Evolutionary conservation across 2,113 vertebrate genomes (phyloP).

Genomic region (Cyanoliseus patagonus): DNA sequence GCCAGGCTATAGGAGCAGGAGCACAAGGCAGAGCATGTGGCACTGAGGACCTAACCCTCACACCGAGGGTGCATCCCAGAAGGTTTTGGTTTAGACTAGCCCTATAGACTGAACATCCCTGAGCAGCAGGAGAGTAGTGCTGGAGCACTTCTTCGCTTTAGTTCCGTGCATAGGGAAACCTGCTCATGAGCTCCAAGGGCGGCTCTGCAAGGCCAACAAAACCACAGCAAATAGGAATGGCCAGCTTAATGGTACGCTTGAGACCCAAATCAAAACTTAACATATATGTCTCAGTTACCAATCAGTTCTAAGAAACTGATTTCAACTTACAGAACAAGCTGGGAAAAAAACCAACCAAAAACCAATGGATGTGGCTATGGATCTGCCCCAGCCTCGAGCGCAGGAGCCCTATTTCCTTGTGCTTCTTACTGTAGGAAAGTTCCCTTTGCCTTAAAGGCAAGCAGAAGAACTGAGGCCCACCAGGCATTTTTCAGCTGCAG

Average conservation of each 20-base stretch:
- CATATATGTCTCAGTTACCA: rapidly evolving
- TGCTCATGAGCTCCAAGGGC: neutral
- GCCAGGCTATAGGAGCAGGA: neutral
- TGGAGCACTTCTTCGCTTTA: neutral
- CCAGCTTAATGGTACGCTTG: neutral
- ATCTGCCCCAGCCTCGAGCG: neutral
- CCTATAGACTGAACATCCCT: too few relatives aligned
- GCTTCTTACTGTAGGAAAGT: neutral
- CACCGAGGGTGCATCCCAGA: neutral
- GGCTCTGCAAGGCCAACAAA: neutral
- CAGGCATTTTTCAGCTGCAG: rapidly evolving
- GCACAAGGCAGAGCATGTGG: neutral
- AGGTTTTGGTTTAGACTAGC: neutral
- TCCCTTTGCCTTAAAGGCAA: neutral
- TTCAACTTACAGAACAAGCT: neutral
- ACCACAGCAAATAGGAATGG: rapidly evolving
- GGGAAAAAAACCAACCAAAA: neutral
- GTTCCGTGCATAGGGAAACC: rapidly evolving
- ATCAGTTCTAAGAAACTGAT: neutral
- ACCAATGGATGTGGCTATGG: rapidly evolving
- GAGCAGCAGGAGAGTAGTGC: neutral
- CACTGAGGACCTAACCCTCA: neutral
- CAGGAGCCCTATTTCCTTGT: neutral
- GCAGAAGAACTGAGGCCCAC: neutral
- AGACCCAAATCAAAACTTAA: neutral